Conservation (phyloP, 2,113 vertebrate genomes). For the Myodes glareolus region DNA sequence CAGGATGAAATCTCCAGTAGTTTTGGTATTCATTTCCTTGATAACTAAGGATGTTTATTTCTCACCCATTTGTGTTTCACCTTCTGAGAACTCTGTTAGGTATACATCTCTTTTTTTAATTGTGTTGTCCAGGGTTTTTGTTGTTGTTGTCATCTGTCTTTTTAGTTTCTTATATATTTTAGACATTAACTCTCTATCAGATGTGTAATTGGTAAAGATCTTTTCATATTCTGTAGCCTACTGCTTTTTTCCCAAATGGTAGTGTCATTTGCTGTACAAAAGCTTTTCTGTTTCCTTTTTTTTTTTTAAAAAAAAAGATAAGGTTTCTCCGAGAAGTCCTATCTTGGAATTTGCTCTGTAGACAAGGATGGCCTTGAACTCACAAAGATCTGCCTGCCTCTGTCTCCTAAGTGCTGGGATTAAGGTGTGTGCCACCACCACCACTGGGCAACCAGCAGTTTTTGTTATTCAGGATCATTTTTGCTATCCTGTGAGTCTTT, state of each 20-base stretch:
- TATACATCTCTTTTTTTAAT: neutral
- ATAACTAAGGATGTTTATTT: neutral
- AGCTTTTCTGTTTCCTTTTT: neutral
- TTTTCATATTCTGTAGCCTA: neutral
- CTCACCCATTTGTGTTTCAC: neutral
- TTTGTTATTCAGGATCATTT: neutral
- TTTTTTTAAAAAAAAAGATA: no score
- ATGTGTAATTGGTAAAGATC: neutral
- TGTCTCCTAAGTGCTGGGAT: no score
- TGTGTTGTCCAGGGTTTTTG: neutral
- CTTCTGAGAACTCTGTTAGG: neutral
- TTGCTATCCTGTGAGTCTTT: neutral
- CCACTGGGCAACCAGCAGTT: neutral
- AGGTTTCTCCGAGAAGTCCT: no score
- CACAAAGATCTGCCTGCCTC: no score
- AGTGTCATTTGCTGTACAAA: neutral
- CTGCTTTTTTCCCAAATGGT: neutral
- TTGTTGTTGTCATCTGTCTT: neutral
- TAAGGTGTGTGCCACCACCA: no score
- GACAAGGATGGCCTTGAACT: no score
- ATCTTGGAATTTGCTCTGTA: no score
- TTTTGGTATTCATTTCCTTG: neutral
- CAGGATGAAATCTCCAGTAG: neutral
- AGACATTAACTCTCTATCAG: neutral
- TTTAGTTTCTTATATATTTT: neutral